Base-by-base conservation (phyloP, 1,140 invertebrate genomes). In the Apis florea region DNA sequence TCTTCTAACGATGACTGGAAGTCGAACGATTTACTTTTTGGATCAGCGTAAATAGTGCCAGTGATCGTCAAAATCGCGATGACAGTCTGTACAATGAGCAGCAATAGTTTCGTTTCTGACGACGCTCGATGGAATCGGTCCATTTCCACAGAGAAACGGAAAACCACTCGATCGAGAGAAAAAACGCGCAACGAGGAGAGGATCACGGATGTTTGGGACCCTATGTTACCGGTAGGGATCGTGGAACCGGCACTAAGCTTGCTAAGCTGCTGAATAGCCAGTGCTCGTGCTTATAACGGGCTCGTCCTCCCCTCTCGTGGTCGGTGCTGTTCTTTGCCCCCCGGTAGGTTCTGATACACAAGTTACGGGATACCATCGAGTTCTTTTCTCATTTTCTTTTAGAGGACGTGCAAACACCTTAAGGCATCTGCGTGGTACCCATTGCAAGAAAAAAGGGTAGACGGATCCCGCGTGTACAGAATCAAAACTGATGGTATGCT, bases 211-310 rank as follows among this genome's bases (percentile, higher is more conserved):
- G 53, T 74, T 71, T 15, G 56, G 64, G 49, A 49, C 79, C 64
- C 68, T 59, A 75, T 68, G 81, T 63, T 68, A 72, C 63, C 63
- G 59, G 67, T 68, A 71, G 78, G 56, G 86, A 80, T 31, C 67
- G 47, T 82, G 86, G 61, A 87, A 83, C 85, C 86, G 86, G 53
- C 83, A 90, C 90, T 91, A 89, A 87, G 86, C 31, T 87, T 88
- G 89, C 90, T 92, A 92, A 93, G 90, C 90, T 89, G 90, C 89
- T 88, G 84, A 91, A 92, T 90, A 89, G 90, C 89, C 89, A 88
- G 83, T 85, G 89, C 91, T 85, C 90, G 91, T 91, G 89, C 92
- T 93, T 93, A 94, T 94, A 94, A 93, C 93, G 92, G 93, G 91
- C 91, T 92, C 85, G 91, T 90, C 91, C 92, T 92, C 90, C 92